Base-by-base conservation (phyloP, 2,113 vertebrate species). In the Cyphomyrus discorhynchus region DNA sequence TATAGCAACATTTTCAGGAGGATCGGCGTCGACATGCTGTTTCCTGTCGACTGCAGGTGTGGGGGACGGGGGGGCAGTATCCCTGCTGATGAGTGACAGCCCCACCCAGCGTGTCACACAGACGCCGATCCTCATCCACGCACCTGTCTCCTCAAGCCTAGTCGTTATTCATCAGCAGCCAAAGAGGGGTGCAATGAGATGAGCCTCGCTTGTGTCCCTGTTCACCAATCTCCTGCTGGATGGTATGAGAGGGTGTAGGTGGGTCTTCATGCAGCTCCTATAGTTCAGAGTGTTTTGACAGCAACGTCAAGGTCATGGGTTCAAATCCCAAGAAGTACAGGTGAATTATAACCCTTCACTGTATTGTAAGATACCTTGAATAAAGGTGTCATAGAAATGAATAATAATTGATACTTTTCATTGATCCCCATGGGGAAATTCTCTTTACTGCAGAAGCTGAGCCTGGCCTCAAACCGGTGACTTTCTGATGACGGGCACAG, bases 61-160 rank as follows among this genome's bases (percentile, higher is more conserved):
- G 6, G 56, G 56, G 87, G 90, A 89, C 80, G 88, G 87, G 8
- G 21, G 80, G 21, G 31, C 89, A 49, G 82, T 83, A 91, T 88
- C 91, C 70, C 88, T 58, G 84, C 7, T 83, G 86, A 90, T 92
- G 91, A 89, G 91, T 92, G 89, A 91, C 50, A 77, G 88, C 49
- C 53, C 42, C 77, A 66, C 86, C 86, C 31, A 5, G 13, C 1
- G n/a, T 66, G 83, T 31, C 82, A 49, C 42, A 3, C 10, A 19
- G 3, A 15, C 31, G 5, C 45, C 42, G 7, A 74, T 87, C 3
- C 49, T 35, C n/a, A 5, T 74, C 39, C n/a, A 56, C 13, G 42
- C 82, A 50, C 31, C 10, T 47, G 52, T 89, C 15, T 19, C 53
- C 53, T 45, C 89, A 88, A 39, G 52, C 17, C 66, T 11, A 13